These are phyloP conservation scores for Abrostola tripartita DNA, from an alignment of 2,888 invertebrate species.

Conservation along the genomic window DNA sequence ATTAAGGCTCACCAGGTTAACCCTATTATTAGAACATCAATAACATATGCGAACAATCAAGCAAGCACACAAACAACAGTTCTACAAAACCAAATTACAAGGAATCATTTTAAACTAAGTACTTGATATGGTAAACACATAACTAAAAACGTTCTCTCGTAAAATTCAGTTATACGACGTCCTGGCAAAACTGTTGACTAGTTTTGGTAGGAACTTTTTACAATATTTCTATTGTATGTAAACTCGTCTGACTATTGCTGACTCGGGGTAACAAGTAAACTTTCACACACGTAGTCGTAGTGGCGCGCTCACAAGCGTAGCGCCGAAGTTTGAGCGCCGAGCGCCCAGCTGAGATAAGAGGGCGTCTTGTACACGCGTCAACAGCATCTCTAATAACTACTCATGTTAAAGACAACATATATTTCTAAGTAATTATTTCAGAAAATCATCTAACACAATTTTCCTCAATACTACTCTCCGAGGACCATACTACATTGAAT, in stretches of 20 bases:
- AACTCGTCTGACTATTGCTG: constrained; percentile 49
- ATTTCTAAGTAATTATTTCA: background rate
- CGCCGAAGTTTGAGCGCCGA: constrained; percentile 37
- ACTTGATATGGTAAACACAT: constrained; percentile 22
- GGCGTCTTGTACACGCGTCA: constrained; percentile 30
- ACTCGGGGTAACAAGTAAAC: constrained; percentile 58
- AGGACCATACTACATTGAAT: no score
- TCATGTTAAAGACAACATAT: background rate
- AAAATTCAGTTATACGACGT: constrained; percentile 31
- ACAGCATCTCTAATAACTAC: constrained; percentile 20
- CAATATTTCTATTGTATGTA: constrained; percentile 56
- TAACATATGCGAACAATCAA: background rate
- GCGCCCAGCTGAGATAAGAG: constrained; percentile 30
- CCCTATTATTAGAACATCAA: no score
- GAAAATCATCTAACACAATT: no score
- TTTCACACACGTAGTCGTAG: constrained; percentile 43
- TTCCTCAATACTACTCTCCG: no score
- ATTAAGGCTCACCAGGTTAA: background rate
- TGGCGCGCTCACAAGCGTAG: constrained; percentile 22
- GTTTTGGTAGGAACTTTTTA: constrained; percentile 51
- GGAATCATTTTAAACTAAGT: constrained; percentile 20
- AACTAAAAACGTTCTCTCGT: constrained; percentile 24
- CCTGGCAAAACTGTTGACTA: constrained; percentile 48
- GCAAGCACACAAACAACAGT: background rate
- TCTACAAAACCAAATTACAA: constrained; percentile 1